Base-by-base conservation (phyloP, 2,888 invertebrate species). In the Lucinisca nassula region DNA sequence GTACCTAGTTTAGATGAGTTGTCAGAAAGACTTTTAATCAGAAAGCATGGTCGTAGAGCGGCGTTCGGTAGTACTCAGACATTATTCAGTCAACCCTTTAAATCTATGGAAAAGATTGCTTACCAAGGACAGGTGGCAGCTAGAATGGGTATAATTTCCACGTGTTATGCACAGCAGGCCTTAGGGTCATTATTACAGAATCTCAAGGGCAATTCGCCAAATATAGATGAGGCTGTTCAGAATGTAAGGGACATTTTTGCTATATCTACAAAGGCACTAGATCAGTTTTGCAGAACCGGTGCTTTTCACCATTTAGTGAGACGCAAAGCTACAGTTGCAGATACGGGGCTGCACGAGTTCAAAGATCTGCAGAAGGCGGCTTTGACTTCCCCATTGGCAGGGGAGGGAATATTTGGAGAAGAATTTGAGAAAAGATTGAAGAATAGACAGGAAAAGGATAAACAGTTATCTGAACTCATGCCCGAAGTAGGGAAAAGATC, bases 221-320 rank as follows among this genome's bases (percentile, higher is more conserved):
- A 81, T 72, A 38, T 78, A 12, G 82, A 79, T 21, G 38, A 58
- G 37, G 37, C 80, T 0, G 38, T 80, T 32, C 86, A 87, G 51
- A 73, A 37, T 30, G 81, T 88, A 6, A 76, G 77, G 51, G 82
- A 88, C 35, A 24, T 88, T n/a, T 90, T 83, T 80, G 78, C 67
- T 17, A 85, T 90, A 51, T 84, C 85, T 3, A 74, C 75, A 0
- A 85, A 88, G 72, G 38, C 81, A 14, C 45, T 88, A n/a, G 90
- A 88, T 80, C 87, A 90, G 58, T 24, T 73, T 0, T 85, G 78
- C 12, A 74, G 88, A 35, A 38, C 81, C 4, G 84, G 88, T 27
- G 90, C 84, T 37, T 88, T 88, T 83, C 82, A 88, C 51, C 86
- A 88, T 70, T 14, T 84, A 0, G 77, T 86, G 10, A 49, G 83